Evolutionary conservation across 2,797 vertebrate genomes (phyloP).

Genomic region (Danio choprae): DNA sequence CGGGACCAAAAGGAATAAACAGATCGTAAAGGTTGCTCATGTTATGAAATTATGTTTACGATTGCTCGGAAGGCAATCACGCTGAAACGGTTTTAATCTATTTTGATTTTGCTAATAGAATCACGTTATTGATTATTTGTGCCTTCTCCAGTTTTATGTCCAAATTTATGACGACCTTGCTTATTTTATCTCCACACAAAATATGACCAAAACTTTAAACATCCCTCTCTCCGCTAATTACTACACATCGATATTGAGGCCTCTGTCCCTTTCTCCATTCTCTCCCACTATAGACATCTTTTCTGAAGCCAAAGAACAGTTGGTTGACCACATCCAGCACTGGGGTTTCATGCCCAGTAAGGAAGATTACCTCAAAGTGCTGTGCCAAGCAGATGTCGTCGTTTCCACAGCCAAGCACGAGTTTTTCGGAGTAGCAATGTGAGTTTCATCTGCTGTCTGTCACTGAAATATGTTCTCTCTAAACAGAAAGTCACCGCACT

Average conservation of each 20-base stretch:
- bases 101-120: slow-evolving; percentile 75
- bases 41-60: slow-evolving; percentile 69
- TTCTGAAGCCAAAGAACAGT: slow-evolving; percentile 77
- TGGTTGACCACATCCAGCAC: slow-evolving; percentile 84
- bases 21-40: slow-evolving; percentile 71
- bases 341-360: slow-evolving; percentile 92
- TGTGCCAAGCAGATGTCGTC: slow-evolving; percentile 92
- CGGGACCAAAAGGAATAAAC: slow-evolving; percentile 49
- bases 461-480: slow-evolving; percentile 44
- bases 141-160: slow-evolving; percentile 62
- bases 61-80: slow-evolving; percentile 74
- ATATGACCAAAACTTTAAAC: slow-evolving; percentile 49
- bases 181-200: slow-evolving; percentile 54
- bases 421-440: slow-evolving; percentile 99
- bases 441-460: slow-evolving; percentile 76
- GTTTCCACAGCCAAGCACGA: slow-evolving; percentile 95
- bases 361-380: slow-evolving; percentile 86
- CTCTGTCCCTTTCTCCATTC: slow-evolving; percentile 47
- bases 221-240: slow-evolving; percentile 53
- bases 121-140: slow-evolving; percentile 71
- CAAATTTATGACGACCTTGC: slow-evolving; percentile 55
- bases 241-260: slow-evolving; percentile 41
- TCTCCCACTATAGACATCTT: slow-evolving; percentile 85
- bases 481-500: slow-evolving; percentile 25
- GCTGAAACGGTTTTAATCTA: slow-evolving; percentile 74